phyloP scores from a whole-genome alignment of 1,140 invertebrate species.

The Magallana angulata region DNA sequence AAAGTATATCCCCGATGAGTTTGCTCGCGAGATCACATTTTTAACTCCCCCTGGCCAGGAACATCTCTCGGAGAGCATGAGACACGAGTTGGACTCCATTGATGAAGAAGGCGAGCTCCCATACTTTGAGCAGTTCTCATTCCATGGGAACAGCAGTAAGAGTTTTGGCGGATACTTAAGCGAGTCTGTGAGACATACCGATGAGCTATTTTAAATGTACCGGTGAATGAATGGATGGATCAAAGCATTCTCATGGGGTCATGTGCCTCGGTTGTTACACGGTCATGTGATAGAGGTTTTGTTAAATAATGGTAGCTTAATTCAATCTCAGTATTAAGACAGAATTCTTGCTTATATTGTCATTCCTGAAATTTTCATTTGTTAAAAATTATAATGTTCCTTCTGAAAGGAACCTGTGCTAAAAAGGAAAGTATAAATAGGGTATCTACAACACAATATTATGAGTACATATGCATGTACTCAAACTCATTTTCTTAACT shows the following conservation, averaged over 20 bases:
- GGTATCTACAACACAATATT: too few relatives aligned
- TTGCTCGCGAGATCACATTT: conserved; percentile 73
- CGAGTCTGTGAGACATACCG: conserved; percentile 71
- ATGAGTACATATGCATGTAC: too few relatives aligned
- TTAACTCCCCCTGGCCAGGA: conserved; percentile 70
- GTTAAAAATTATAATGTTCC: too few relatives aligned
- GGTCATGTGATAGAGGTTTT: conserved; percentile 16
- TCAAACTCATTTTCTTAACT: too few relatives aligned
- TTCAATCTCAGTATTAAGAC: conserved; percentile 32
- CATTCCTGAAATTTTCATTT: not conserved
- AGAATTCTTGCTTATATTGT: not conserved
- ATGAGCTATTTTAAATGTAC: conserved; percentile 54
- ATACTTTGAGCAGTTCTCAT: conserved; percentile 90
- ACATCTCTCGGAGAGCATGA: conserved; percentile 47
- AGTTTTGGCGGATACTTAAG: conserved; percentile 73
- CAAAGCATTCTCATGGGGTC: not conserved
- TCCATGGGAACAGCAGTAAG: conserved; percentile 79
- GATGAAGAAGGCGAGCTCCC: conserved; percentile 85
- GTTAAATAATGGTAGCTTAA: conserved; percentile 15
- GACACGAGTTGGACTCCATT: conserved; percentile 83
- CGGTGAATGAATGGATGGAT: not conserved
- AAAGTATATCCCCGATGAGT: conserved; percentile 79
- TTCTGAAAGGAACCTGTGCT: too few relatives aligned
- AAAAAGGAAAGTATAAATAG: too few relatives aligned
- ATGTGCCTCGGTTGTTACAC: not conserved